phyloP scores from a whole-genome alignment of 2,888 invertebrate genomes.

The Bugulina stolonifera region DNA sequence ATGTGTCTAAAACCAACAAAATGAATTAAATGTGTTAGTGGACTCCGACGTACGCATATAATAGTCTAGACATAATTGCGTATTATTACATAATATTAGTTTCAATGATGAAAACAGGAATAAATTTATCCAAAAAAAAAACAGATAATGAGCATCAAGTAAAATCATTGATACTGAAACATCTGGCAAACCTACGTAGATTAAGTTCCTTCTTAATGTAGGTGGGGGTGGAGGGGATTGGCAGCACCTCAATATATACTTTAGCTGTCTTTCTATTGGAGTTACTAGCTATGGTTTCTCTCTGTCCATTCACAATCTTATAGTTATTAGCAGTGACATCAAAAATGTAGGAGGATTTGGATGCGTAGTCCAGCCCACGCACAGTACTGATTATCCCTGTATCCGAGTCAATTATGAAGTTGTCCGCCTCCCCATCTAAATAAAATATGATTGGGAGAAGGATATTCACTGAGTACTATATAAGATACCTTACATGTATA shows the following conservation, averaged over 20 bases:
- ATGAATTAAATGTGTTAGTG: too few species aligned
- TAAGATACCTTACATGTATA: too few species aligned
- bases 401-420: slow-evolving; percentile 13
- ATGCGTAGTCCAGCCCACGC: background rate
- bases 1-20: background rate
- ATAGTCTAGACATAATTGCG: too few species aligned
- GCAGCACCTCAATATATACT: slow-evolving; percentile 6
- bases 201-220: background rate
- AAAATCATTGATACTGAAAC: background rate
- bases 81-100: too few species aligned
- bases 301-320: background rate
- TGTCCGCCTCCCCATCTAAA: background rate
- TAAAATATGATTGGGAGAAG: too few species aligned
- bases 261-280: background rate
- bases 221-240: background rate
- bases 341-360: background rate
- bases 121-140: too few species aligned
- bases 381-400: slow-evolving; percentile 1
- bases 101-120: too few species aligned
- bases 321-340: slow-evolving; percentile 17
- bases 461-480: too few species aligned
- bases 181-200: background rate
- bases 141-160: too few species aligned
- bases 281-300: background rate
- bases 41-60: too few species aligned